Base-by-base conservation (phyloP, 2,113 vertebrate genomes). In the Microcebus ravelobensis region DNA sequence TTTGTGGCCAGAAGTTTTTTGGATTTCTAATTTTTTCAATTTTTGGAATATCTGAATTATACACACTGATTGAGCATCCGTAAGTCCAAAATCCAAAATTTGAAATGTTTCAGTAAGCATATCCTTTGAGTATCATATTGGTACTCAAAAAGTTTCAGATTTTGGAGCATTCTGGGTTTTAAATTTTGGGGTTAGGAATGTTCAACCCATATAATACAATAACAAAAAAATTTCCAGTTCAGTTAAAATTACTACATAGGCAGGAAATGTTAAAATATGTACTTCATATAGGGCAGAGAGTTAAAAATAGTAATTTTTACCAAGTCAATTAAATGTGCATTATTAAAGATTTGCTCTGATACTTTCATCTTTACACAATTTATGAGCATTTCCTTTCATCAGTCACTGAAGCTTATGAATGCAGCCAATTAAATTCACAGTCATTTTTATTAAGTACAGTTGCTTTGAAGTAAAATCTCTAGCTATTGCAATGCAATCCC, bases 401-500 rank as follows among this genome's bases (percentile, higher is more conserved):
- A 91, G 39, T 90, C 85, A 89, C 74, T 97, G 82, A 70, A 93
- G 89, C 83, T 45, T 84, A 82, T 68, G 90, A 98, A 92, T 55
- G 91, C 4, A 96, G 89, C 2, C 45, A 97, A 77, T 98, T 95
- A 92, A 97, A 96, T 8, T 8, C 1, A 96, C 14, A 31, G 88
- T 94, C 23, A 93, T 98, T 98, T 97, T 98, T 80, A 98, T 98
- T 98, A 98, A 95, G 65, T 90, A 2, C 63, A 96, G 90, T 96
- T 97, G 65, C 95, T 98, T 98, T 98, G 98, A 98, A 98, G 93
- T 96, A 85, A 96, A 97, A 97, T 95, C 36, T 98, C 90, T 65
- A 90, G 39, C 83, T 94, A 71, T 87, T 97, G 48, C 45, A 91
- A 79, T 77, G 8, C 59, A 97, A 97, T 96, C 96, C 39, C n/a